These are phyloP conservation scores for Rynchops niger DNA, from an alignment of 2,113 vertebrate species.

Conservation along the genomic window DNA sequence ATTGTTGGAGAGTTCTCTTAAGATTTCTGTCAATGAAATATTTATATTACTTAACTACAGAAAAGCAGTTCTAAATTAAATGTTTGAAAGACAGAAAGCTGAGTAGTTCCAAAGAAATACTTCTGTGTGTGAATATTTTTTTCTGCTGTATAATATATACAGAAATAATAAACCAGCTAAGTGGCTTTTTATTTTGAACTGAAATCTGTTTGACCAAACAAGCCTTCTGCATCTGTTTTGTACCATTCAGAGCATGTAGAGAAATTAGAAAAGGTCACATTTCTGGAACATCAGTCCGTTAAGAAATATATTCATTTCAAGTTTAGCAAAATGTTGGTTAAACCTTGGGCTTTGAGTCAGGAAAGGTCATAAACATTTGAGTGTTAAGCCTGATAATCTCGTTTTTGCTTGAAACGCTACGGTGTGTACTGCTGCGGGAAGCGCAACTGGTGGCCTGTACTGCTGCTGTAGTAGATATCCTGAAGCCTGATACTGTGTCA, in stretches of 20 bases:
- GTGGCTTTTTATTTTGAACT: background rate
- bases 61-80: background rate
- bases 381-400: background rate
- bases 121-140: background rate
- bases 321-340: background rate
- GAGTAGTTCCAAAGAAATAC: background rate
- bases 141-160: background rate
- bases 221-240: background rate
- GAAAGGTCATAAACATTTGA: background rate
- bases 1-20: background rate
- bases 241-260: background rate
- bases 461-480: background rate
- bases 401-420: background rate
- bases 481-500: background rate
- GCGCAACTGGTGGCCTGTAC: background rate
- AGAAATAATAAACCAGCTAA: background rate
- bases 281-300: background rate
- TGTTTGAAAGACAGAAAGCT: background rate
- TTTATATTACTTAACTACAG: background rate
- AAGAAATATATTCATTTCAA: background rate
- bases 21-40: background rate
- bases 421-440: rapidly evolving
- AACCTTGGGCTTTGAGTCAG: background rate
- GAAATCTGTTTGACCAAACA: background rate
- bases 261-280: background rate